phyloP scores from a whole-genome alignment of 1,140 invertebrate genomes.

The Archegozetes longisetosus region DNA sequence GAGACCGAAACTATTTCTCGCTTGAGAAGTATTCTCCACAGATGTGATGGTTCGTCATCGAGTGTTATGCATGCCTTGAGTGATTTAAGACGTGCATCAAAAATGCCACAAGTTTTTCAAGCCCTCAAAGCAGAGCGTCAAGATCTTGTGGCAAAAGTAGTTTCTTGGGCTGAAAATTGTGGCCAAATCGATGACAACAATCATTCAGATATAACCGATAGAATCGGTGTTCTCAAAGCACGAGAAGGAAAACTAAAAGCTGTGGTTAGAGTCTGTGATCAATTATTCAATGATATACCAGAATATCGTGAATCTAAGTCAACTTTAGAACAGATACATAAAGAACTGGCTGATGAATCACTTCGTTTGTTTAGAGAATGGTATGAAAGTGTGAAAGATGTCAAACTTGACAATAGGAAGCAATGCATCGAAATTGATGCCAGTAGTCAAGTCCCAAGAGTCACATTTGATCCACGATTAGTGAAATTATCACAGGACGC shows the following conservation, averaged over 20 bases:
- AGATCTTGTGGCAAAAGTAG: constrained; percentile 1
- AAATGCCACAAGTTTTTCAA: background rate
- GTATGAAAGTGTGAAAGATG: background rate
- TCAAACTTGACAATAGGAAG: background rate
- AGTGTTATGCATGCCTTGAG: background rate
- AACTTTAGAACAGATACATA: background rate
- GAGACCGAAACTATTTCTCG: background rate
- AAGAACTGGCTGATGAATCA: constrained; percentile 4
- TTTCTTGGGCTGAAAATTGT: constrained; percentile 4
- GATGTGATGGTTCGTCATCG: background rate
- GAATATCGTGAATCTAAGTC: background rate
- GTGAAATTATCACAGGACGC: constrained; percentile 1
- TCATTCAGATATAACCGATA: background rate
- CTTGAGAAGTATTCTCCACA: background rate
- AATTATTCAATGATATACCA: background rate
- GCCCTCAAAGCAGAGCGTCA: background rate
- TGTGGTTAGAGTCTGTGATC: constrained; percentile 11
- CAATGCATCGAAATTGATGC: constrained; percentile 14
- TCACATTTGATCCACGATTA: constrained; percentile 11
- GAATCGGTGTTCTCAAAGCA: constrained; percentile 2
- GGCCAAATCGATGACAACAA: background rate
- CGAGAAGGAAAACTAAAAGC: constrained; percentile 9
- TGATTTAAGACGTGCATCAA: background rate
- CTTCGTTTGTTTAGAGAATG: constrained; percentile 1
- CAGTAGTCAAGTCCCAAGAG: constrained; percentile 12